phyloP scores from a whole-genome alignment of 2,888 invertebrate genomes.

The Seira ritae region DNA sequence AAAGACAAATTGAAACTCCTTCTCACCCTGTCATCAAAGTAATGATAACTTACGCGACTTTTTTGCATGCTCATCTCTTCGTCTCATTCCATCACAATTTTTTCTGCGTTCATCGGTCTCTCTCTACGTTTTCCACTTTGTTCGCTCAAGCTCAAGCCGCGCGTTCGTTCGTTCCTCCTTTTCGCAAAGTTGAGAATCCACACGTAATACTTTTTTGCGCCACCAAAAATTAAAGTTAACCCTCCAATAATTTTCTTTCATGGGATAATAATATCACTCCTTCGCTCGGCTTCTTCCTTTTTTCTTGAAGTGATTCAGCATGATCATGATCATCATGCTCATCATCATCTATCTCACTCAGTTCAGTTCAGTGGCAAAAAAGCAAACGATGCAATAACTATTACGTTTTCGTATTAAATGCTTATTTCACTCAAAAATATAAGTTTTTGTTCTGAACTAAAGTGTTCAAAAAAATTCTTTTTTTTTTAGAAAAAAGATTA shows the following conservation, averaged over 20 bases:
- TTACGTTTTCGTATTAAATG: background rate
- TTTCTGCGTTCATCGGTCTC: constrained; percentile 38
- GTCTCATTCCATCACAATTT: background rate
- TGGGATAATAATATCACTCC: background rate
- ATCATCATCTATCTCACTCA: too few species aligned
- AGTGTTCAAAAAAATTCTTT: background rate
- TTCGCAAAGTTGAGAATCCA: background rate
- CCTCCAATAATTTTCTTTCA: background rate
- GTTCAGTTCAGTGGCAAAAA: background rate
- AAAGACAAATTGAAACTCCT: too few species aligned
- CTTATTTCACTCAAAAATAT: background rate
- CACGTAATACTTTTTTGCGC: background rate
- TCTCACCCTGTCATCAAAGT: background rate
- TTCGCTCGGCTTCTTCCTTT: background rate
- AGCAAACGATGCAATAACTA: background rate
- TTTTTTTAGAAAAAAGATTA: constrained; percentile 46
- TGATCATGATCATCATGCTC: too few species aligned
- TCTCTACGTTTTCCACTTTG: background rate
- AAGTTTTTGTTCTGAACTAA: background rate
- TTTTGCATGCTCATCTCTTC: constrained; percentile 15
- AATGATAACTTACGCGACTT: background rate
- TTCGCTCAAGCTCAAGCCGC: constrained; percentile 9
- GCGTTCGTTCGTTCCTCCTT: background rate
- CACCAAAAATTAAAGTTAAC: background rate
- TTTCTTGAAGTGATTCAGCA: background rate